Conservation (phyloP, 2,888 invertebrate genomes). For the Sinopyrophorus schimmeli region DNA sequence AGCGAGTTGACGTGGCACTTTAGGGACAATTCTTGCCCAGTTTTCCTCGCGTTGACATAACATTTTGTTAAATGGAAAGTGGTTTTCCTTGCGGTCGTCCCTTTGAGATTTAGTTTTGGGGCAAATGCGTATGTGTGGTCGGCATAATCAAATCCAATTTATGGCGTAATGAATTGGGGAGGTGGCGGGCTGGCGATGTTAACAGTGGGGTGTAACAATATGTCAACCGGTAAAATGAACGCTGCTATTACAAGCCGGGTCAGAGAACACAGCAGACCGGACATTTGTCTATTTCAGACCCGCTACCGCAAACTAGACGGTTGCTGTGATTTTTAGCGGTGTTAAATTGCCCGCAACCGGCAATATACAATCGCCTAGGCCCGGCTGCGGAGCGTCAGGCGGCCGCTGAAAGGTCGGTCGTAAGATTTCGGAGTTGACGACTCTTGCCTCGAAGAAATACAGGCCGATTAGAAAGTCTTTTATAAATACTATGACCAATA, state of each 20-base stretch:
- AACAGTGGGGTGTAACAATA: constrained; percentile 34
- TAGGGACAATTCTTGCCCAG: too few relatives aligned
- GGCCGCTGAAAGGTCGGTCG: constrained; percentile 29
- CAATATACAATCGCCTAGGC: constrained; percentile 36
- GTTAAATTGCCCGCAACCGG: constrained; percentile 39
- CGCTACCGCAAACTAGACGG: constrained; percentile 35
- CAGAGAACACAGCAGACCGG: constrained; percentile 38
- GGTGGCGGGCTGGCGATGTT: constrained; percentile 29
- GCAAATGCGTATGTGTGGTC: constrained; percentile 15
- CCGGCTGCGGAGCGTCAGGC: constrained; percentile 28
- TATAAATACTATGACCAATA: too few relatives aligned
- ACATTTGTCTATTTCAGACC: constrained; percentile 41
- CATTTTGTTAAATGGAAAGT: constrained; percentile 19
- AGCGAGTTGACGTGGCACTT: too few relatives aligned
- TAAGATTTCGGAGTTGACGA: constrained; percentile 30
- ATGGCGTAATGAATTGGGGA: constrained; percentile 28
- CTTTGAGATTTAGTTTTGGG: constrained; percentile 8
- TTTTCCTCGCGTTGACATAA: too few relatives aligned
- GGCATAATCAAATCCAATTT: constrained; percentile 28
- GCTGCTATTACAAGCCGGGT: constrained; percentile 34
- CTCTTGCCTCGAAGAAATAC: too few relatives aligned
- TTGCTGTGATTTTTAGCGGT: constrained; percentile 37
- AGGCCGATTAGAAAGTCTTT: too few relatives aligned
- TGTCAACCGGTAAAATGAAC: constrained; percentile 34
- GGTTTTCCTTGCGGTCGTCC: constrained; percentile 12